Percentiles rank a stretch among this genome's conserved stretches.
phyloP scores from a whole-genome alignment of 2,888 invertebrate genomes.

The Thereva nobilitata region DNA sequence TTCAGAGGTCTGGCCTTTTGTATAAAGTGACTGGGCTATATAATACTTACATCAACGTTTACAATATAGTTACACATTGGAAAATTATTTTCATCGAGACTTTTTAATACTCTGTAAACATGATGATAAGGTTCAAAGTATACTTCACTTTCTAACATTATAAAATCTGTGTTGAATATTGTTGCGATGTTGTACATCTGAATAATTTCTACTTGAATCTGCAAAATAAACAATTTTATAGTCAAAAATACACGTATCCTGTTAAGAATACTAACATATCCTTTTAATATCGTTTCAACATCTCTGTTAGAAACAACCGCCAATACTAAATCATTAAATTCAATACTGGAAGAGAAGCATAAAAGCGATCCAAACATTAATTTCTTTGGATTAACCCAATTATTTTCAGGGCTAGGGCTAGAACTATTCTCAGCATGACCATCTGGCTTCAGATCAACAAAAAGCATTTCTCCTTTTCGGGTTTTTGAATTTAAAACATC shows the following conservation, averaged over 20 bases:
- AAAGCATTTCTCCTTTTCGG: slow-evolving; percentile 48
- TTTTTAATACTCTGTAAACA: slow-evolving; percentile 71
- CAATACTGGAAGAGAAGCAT: slow-evolving; percentile 67
- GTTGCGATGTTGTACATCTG: slow-evolving; percentile 51
- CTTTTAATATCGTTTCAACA: slow-evolving; percentile 59
- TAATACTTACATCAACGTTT: slow-evolving; percentile 59
- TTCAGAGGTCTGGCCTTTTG: no score
- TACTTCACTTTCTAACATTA: slow-evolving; percentile 77
- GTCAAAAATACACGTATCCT: neutral
- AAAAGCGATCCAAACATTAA: slow-evolving; percentile 67
- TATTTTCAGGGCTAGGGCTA: neutral
- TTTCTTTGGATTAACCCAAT: slow-evolving; percentile 38
- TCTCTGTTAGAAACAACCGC: slow-evolving; percentile 70
- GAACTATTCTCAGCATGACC: neutral
- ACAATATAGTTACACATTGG: slow-evolving; percentile 74
- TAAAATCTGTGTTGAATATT: slow-evolving; percentile 56
- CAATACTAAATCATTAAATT: slow-evolving; percentile 70
- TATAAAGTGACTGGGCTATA: neutral
- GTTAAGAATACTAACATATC: slow-evolving; percentile 60
- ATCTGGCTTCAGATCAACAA: slow-evolving; percentile 47
- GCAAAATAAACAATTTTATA: slow-evolving; percentile 21
- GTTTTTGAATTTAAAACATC: slow-evolving; percentile 46
- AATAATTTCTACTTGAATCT: slow-evolving; percentile 54
- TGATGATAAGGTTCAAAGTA: slow-evolving; percentile 83
- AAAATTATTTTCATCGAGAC: slow-evolving; percentile 62